These are phyloP conservation scores for Centrocercus urophasianus DNA, from an alignment of 2,113 vertebrate genomes.

Conservation along the genomic window DNA sequence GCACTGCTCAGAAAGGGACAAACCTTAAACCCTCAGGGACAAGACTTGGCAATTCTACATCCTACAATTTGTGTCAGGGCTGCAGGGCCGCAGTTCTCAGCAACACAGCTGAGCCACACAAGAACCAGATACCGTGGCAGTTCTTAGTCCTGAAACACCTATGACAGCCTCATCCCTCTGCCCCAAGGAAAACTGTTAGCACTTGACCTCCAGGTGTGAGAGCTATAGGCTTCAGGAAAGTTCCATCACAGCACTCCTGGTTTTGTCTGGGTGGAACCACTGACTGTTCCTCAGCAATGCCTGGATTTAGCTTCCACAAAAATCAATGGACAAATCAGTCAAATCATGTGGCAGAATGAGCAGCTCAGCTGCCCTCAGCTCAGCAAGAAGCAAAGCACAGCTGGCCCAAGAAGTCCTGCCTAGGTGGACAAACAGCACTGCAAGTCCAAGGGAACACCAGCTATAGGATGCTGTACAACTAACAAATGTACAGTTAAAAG, in stretches of 20 bases:
- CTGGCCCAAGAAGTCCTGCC: background rate
- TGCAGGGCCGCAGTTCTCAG: background rate
- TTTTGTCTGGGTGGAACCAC: background rate
- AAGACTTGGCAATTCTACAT: background rate
- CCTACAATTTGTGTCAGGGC: background rate
- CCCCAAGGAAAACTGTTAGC: background rate
- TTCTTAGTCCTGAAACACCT: no score
- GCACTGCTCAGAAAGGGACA: background rate
- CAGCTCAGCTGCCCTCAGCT: background rate
- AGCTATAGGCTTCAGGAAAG: background rate
- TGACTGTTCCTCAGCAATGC: fast-evolving
- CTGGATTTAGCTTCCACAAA: background rate
- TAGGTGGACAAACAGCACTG: background rate
- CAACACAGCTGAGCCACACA: fast-evolving
- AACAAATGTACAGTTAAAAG: no score
- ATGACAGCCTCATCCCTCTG: no score
- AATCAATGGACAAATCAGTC: background rate
- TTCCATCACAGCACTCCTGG: fast-evolving
- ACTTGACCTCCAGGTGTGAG: background rate
- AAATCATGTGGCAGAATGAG: background rate
- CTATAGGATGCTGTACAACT: background rate
- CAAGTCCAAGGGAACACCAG: background rate
- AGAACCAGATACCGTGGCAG: background rate
- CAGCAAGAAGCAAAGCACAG: background rate
- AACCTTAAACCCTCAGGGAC: background rate